Percentiles rank a stretch among this genome's conserved stretches.
phyloP scores from a whole-genome alignment of 2,113 vertebrate species.

The Chamaea fasciata region DNA sequence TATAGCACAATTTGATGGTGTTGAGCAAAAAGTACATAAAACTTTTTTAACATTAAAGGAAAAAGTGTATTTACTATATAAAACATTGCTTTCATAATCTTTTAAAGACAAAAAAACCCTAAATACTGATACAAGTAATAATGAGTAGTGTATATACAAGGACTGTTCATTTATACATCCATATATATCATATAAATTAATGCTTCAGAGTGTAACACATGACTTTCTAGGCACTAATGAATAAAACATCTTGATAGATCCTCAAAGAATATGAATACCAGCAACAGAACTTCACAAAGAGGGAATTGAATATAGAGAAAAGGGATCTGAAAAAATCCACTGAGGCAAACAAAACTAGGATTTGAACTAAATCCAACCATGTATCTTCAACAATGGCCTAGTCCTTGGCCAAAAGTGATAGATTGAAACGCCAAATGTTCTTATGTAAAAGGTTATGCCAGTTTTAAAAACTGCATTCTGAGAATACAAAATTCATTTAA shows the following conservation, averaged over 20 bases:
- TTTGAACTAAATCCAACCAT: not conserved
- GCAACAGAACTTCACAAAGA: not conserved
- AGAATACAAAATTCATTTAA: not conserved
- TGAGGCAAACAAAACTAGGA: not conserved
- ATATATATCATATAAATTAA: not conserved
- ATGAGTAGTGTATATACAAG: not conserved
- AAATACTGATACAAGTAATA: not conserved
- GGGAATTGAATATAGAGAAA: not conserved
- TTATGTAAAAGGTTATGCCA: not conserved
- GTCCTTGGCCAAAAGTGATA: not conserved
- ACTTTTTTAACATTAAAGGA: not conserved
- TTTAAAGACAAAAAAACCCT: not conserved
- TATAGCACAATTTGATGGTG: not conserved
- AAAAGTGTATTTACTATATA: not conserved
- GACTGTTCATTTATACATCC: not conserved
- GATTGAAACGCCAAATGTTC: not conserved
- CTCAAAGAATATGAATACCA: not conserved
- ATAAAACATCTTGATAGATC: not conserved
- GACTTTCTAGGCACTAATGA: not conserved
- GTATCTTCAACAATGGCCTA: not conserved
- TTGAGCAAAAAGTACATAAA: not conserved
- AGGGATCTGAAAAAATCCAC: not conserved
- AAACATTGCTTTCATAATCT: not conserved
- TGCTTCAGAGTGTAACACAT: not conserved
- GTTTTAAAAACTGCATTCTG: not conserved